Evolutionary conservation across 2,888 invertebrate genomes (phyloP).

Genomic region (Drosophila borealis): DNA sequence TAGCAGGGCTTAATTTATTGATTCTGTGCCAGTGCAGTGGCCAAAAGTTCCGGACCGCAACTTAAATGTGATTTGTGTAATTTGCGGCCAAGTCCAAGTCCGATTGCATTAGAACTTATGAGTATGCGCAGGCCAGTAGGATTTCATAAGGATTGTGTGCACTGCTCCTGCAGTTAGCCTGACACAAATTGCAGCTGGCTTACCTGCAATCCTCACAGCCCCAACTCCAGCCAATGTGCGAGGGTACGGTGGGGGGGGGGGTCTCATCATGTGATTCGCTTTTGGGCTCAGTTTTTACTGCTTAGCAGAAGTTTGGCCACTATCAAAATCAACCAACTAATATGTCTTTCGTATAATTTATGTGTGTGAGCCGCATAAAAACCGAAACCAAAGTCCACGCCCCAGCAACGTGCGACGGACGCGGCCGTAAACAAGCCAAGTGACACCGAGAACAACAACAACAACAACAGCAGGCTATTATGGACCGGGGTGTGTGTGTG

Average conservation of each 20-base stretch:
- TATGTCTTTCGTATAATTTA: slow-evolving; percentile 68
- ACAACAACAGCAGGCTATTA: background rate
- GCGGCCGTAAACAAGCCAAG: slow-evolving; percentile 60
- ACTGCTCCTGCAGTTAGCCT: slow-evolving; percentile 5
- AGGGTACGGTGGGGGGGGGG: background rate
- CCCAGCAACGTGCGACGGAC: slow-evolving; percentile 35
- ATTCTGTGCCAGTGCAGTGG: slow-evolving; percentile 36
- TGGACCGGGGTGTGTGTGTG: slow-evolving; percentile 4
- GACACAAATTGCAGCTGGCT: slow-evolving; percentile 23
- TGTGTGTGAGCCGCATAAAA: slow-evolving; percentile 61
- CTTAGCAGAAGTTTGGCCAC: slow-evolving; percentile 54
- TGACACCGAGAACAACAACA: slow-evolving; percentile 38
- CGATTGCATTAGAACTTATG: slow-evolving; percentile 31
- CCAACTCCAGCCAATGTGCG: background rate
- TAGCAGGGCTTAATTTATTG: slow-evolving; percentile 46
- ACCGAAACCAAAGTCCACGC: slow-evolving; percentile 46
- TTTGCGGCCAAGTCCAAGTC: slow-evolving; percentile 22
- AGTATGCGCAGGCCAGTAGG: background rate
- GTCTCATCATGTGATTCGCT: slow-evolving; percentile 2
- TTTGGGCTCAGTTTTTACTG: slow-evolving; percentile 37
- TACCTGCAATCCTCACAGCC: slow-evolving; percentile 8
- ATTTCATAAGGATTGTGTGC: slow-evolving; percentile 2
- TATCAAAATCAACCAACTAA: slow-evolving; percentile 67
- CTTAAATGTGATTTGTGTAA: slow-evolving; percentile 58
- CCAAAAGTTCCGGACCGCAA: slow-evolving; percentile 31